These are phyloP conservation scores for Aradophagus sp. DNA, from an alignment of 1,140 invertebrate species.

Conservation along the genomic window DNA sequence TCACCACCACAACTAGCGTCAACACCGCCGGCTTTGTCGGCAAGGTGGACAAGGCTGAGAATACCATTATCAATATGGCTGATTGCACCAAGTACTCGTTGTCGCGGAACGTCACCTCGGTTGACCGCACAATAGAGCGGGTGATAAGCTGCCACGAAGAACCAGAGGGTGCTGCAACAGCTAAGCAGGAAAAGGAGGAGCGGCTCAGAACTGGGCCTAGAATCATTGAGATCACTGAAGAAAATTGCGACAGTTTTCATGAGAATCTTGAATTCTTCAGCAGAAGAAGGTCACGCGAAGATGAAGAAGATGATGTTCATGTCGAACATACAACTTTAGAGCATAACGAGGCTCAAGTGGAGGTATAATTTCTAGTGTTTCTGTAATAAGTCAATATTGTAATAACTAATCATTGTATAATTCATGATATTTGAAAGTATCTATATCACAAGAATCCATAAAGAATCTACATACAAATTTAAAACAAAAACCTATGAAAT, in stretches of 20 bases:
- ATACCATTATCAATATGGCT: conserved; percentile 63
- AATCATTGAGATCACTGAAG: conserved; percentile 71
- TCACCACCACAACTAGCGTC: conserved; percentile 63
- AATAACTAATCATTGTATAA: too few species aligned
- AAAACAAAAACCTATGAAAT: too few species aligned
- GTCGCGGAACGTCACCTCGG: conserved; percentile 61
- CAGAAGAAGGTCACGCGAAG: conserved; percentile 43
- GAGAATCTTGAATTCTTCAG: conserved; percentile 71
- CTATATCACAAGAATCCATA: too few species aligned
- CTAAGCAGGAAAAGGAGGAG: conserved; percentile 47
- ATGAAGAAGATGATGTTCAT: conserved; percentile 6
- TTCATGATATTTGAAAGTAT: too few species aligned
- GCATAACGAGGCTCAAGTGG: neutral
- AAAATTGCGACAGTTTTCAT: conserved; percentile 72
- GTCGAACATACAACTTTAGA: conserved; percentile 8
- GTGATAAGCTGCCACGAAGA: conserved; percentile 62
- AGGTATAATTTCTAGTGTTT: too few species aligned
- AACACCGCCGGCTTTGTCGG: conserved; percentile 63
- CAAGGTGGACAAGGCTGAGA: conserved; percentile 67
- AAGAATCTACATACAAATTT: too few species aligned
- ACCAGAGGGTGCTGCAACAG: conserved; percentile 6
- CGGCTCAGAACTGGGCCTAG: conserved; percentile 54
- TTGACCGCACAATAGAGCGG: conserved; percentile 65
- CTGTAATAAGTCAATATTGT: too few species aligned
- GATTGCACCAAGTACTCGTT: conserved; percentile 64